Conservation (phyloP, 2,113 vertebrate species). For the Herpetotheres cachinnans region DNA sequence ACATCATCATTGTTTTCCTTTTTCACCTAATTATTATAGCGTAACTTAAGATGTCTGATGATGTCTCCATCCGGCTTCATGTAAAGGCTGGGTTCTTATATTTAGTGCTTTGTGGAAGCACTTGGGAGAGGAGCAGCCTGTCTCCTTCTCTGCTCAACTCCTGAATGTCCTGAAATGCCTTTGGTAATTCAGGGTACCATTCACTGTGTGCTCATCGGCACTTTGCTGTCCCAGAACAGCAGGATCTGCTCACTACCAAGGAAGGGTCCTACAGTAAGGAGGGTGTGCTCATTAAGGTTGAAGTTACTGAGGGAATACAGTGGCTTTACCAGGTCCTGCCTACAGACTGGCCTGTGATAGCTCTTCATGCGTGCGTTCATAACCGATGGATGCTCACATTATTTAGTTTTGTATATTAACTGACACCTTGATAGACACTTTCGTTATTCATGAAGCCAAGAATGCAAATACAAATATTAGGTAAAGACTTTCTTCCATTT, state of each 20-base stretch:
- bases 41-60: background rate
- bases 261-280: background rate
- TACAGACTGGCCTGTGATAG: background rate
- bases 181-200: background rate
- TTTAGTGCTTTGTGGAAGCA: background rate
- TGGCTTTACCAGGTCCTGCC: background rate
- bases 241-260: background rate
- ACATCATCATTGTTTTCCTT: background rate
- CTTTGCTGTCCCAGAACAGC: background rate
- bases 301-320: background rate
- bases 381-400: background rate
- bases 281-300: rapidly evolving
- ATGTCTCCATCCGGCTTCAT: rapidly evolving
- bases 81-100: background rate
- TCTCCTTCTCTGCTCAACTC: background rate
- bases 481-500: background rate
- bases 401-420: background rate
- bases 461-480: background rate
- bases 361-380: background rate
- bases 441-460: background rate
- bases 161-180: background rate
- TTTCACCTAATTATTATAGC: background rate
- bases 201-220: background rate
- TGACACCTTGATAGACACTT: background rate
- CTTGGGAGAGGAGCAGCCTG: background rate